phyloP scores from a whole-genome alignment of 2,113 vertebrate species.

The Tinamus guttatus region DNA sequence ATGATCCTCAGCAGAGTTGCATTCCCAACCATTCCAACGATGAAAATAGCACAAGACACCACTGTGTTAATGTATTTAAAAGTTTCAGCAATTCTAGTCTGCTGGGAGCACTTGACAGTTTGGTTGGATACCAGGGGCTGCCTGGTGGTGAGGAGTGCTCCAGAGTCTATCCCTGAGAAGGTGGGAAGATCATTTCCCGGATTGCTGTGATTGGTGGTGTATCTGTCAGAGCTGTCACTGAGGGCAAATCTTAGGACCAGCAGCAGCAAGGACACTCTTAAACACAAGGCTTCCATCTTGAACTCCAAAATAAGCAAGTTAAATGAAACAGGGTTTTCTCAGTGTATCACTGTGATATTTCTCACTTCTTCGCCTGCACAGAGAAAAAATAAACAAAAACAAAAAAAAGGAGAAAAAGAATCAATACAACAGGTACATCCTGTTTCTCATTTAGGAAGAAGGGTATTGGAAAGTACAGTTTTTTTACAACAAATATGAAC shows the following conservation, averaged over 20 bases:
- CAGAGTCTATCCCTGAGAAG: slow-evolving; percentile 63
- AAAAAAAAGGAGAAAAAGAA: not conserved
- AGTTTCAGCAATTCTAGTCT: slow-evolving; percentile 79
- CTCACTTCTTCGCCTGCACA: slow-evolving; percentile 47
- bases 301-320: not conserved
- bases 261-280: slow-evolving; percentile 71
- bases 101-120: slow-evolving; percentile 71
- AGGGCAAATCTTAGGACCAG: slow-evolving; percentile 65
- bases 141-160: slow-evolving; percentile 62
- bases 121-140: slow-evolving; percentile 69
- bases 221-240: slow-evolving; percentile 70
- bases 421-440: not conserved
- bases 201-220: slow-evolving; percentile 66
- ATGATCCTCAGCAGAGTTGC: slow-evolving; percentile 96
- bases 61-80: slow-evolving; percentile 96
- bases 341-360: not conserved
- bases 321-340: not conserved
- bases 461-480: not conserved
- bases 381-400: slow-evolving; percentile 5
- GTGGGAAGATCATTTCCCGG: slow-evolving; percentile 44
- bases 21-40: slow-evolving; percentile 95
- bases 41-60: slow-evolving; percentile 91
- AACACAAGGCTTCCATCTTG: slow-evolving; percentile 72
- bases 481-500: not conserved
- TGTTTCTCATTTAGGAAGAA: not conserved